Evolutionary conservation across 2,113 vertebrate genomes (phyloP).

Genomic region (Saimiri boliviensis): DNA sequence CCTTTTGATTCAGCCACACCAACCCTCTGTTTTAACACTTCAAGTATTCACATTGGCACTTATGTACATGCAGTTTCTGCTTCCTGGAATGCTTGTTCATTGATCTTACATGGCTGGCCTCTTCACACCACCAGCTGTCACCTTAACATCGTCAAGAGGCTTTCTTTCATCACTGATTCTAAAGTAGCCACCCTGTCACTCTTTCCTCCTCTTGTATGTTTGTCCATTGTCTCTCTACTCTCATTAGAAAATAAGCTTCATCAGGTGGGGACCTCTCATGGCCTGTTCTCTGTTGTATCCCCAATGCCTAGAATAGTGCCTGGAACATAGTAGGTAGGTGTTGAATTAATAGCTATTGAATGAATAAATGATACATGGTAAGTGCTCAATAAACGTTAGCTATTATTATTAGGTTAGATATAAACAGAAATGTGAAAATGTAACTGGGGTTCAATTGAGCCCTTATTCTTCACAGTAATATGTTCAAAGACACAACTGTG

Average conservation of each 20-base stretch:
- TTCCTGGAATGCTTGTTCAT: neutral
- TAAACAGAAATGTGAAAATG: neutral
- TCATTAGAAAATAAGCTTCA: neutral
- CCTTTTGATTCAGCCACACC: neutral
- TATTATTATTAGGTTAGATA: constrained; percentile 17
- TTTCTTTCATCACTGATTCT: neutral
- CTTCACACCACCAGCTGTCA: neutral
- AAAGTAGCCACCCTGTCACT: neutral
- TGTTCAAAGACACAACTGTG: neutral
- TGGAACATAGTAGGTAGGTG: neutral
- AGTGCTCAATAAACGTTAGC: neutral
- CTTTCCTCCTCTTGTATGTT: neutral
- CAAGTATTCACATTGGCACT: neutral
- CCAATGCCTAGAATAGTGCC: neutral
- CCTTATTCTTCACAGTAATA: neutral
- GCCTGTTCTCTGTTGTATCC: neutral
- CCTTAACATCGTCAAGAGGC: neutral
- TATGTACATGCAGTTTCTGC: neutral
- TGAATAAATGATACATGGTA: neutral
- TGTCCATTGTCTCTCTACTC: neutral
- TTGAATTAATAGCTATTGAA: neutral
- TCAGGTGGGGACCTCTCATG: neutral
- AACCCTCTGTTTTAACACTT: neutral
- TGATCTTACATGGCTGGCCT: neutral
- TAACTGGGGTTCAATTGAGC: neutral